Evolutionary conservation across 2,797 vertebrate genomes (phyloP).

Genomic region (Lepilemur septentrionalis): DNA sequence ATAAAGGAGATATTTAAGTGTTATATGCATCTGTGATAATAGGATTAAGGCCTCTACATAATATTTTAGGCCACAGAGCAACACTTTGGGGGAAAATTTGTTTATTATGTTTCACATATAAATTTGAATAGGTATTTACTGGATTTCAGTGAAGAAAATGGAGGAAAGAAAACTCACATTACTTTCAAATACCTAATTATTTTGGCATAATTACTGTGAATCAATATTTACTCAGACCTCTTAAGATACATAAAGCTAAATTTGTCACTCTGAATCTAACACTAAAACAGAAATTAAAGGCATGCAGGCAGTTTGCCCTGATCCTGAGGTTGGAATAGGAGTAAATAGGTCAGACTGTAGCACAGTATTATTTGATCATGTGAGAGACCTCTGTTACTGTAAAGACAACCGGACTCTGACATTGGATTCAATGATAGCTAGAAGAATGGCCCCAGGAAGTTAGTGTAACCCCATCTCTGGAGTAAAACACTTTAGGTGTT

Average conservation of each 20-base stretch:
- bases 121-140: neutral
- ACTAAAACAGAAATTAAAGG: neutral
- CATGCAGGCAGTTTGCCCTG: neutral
- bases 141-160: slow-evolving; percentile 26
- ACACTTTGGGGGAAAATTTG: neutral
- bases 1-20: slow-evolving; percentile 62
- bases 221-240: neutral
- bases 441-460: neutral
- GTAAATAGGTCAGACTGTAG: neutral
- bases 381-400: neutral
- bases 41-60: slow-evolving; percentile 30
- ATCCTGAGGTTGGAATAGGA: neutral
- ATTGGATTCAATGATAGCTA: neutral
- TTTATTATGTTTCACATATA: neutral
- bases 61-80: slow-evolving; percentile 17
- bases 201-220: neutral
- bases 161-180: slow-evolving; percentile 2
- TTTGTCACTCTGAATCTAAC: neutral
- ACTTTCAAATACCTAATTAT: slow-evolving; percentile 36
- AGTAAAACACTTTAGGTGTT: neutral
- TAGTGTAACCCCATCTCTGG: neutral
- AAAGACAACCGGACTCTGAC: neutral
- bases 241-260: neutral
- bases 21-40: slow-evolving; percentile 50
- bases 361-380: neutral